These are phyloP conservation scores for Cyprinodon variegatus DNA, from an alignment of 2,113 vertebrate genomes.

Conservation along the genomic window DNA sequence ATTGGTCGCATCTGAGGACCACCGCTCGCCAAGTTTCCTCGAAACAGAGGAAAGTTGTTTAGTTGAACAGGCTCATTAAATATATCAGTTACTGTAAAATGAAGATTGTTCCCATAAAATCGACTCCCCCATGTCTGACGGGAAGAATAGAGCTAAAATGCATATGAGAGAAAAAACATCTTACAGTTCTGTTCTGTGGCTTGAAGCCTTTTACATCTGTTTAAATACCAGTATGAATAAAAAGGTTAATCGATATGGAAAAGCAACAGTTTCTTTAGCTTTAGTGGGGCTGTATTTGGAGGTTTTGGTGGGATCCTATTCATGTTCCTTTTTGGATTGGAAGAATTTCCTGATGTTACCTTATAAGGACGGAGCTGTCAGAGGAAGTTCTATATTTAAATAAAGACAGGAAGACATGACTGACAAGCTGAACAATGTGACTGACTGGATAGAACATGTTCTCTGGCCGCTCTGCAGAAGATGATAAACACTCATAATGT, in stretches of 20 bases:
- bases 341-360: background rate
- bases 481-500: background rate
- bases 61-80: slow-evolving; percentile 40
- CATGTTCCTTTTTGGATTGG: background rate
- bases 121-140: slow-evolving; percentile 21
- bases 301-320: background rate
- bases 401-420: background rate
- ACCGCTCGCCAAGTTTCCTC: slow-evolving; percentile 18
- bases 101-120: slow-evolving; percentile 24
- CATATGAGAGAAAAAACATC: background rate
- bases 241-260: background rate
- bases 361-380: background rate
- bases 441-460: background rate
- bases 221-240: background rate
- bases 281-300: background rate
- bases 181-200: background rate
- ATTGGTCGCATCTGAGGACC: slow-evolving; percentile 46
- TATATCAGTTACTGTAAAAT: slow-evolving; percentile 42
- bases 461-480: background rate
- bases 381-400: background rate
- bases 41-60: slow-evolving; percentile 29
- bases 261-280: background rate
- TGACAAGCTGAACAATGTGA: background rate
- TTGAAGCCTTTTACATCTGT: background rate
- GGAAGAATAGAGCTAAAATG: background rate